Base-by-base conservation (phyloP, 2,113 vertebrate species). In the Himantopus leucocephalus region DNA sequence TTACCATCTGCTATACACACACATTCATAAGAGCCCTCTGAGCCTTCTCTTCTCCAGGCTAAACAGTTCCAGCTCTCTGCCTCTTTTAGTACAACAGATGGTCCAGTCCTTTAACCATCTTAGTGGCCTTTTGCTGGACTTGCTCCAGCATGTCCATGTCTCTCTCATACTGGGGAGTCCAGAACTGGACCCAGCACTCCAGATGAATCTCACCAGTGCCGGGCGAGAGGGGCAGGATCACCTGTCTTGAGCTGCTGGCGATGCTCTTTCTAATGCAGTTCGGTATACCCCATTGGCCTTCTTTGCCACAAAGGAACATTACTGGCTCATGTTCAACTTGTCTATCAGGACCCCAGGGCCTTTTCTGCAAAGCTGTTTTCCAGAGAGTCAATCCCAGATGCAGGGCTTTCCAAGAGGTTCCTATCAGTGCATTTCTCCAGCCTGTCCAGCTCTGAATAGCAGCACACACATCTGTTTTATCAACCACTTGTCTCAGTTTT, bases 21-120 rank as follows among this genome's bases (percentile, higher is more conserved):
- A 85, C 53, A 75, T n/a, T 81, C 10, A 0, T 39, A 74, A 88
- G 60, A 93, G 67, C 15, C 35, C 70, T 60, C 30, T 13, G 37
- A 96, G 94, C 91, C 34, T 87, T 90, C 56, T 53, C 80, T 88
- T 93, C 85, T 66, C 12, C 66, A 71, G 74, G 88, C 88, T 88
- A 66, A 96, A 93, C 41, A 93, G 50, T 55, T 12, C 0, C 77
- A 82, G 47, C 64, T 86, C 76, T 80, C 68, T 84, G 90, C 13
- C 45, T 77, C 81, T 74, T 64, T 39, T n/a, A 74, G 12, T 16
- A 71, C 3, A 7, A 92, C 88, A 96, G 82, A 94, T 88, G 96
- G 81, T 53, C 60, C 59, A 53, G 45, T 35, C 35, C 45, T 66
- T 53, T 66, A 47, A 64, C 16, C 72, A 82, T 32, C 11, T 82